phyloP scores from a whole-genome alignment of 2,888 invertebrate species.

The Nomada fucata region DNA sequence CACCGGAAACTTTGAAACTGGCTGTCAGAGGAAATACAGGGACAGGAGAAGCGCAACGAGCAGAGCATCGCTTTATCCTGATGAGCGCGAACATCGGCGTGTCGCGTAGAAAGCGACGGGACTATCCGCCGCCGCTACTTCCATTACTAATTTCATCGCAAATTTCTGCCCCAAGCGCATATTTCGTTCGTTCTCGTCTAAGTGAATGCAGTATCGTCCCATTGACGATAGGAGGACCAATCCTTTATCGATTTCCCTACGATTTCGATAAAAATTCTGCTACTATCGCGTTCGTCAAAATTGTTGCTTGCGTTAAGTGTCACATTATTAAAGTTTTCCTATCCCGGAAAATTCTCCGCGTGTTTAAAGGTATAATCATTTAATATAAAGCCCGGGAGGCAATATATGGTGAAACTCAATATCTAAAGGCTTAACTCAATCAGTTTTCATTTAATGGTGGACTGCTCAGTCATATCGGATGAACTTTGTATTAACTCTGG shows the following conservation, averaged over 20 bases:
- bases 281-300: too few relatives aligned
- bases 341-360: too few relatives aligned
- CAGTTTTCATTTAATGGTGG: too few relatives aligned
- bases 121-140: background rate
- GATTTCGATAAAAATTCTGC: too few relatives aligned
- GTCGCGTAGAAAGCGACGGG: background rate
- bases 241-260: background rate
- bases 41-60: slow-evolving; percentile 22
- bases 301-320: too few relatives aligned
- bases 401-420: too few relatives aligned
- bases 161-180: background rate
- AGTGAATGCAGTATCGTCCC: slow-evolving; percentile 4
- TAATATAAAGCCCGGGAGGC: too few relatives aligned
- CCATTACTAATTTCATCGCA: slow-evolving; percentile 41
- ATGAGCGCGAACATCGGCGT: slow-evolving; percentile 41
- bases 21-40: slow-evolving; percentile 25
- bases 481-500: too few relatives aligned
- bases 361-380: too few relatives aligned
- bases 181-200: slow-evolving; percentile 1
- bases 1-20: slow-evolving; percentile 59
- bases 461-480: too few relatives aligned
- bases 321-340: too few relatives aligned
- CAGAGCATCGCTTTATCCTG: slow-evolving; percentile 39
- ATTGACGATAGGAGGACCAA: background rate
- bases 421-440: too few relatives aligned